Base-by-base conservation (phyloP, 2,888 invertebrate species). In the Xanthostigma xanthostigma region DNA sequence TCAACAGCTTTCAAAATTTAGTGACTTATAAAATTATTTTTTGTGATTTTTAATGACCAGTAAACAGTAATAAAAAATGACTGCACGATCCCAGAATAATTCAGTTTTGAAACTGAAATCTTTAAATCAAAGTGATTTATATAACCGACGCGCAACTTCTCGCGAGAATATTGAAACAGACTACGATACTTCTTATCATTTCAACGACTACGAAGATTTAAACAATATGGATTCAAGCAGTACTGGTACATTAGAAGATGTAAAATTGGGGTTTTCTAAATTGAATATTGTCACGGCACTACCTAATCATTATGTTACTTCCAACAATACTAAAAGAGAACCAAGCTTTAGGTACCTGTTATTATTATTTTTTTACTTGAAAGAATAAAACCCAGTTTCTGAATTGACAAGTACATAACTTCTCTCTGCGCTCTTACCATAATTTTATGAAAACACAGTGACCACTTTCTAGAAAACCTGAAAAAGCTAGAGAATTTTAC, bases 91-190 rank as follows among this genome's bases (percentile, higher is more conserved):
- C 11, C 45, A 36, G n/a, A 39, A 39, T 39, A 39, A 39, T 39
- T 12, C 54, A 38, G 62, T 62, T 11, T 53, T 61, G 33, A 60
- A 60, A 42, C 49, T 63, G 14, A 56, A 61, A 41, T 57, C 60
- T 8, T 53, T 66, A 50, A 59, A 60, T 13, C 57, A 58, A 50
- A 65, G 65, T 52, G 57, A 60, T 43, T 57, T 66, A 38, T 67
- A 62, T 53, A 50, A 59, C 13, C 57, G 66, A 51, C 56, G 66
- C 53, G 57, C 55, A 33, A 54, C 48, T 49, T 55, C 53, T 1
- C 49, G 52, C 35, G 50, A 54, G 49, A 58, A 50, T 55, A 56
- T 55, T 35, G 49, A 51, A 50, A 51, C 38, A 37, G 53, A 57
- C 42, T 56, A 51, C 50, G 56, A 55, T 37, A 54, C 58, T 50